A percentile compares a stretch with the other conserved stretches of the same genome.
These are phyloP conservation scores for Drosophila lacertosa DNA, from an alignment of 1,140 invertebrate species.

Conservation along the genomic window DNA sequence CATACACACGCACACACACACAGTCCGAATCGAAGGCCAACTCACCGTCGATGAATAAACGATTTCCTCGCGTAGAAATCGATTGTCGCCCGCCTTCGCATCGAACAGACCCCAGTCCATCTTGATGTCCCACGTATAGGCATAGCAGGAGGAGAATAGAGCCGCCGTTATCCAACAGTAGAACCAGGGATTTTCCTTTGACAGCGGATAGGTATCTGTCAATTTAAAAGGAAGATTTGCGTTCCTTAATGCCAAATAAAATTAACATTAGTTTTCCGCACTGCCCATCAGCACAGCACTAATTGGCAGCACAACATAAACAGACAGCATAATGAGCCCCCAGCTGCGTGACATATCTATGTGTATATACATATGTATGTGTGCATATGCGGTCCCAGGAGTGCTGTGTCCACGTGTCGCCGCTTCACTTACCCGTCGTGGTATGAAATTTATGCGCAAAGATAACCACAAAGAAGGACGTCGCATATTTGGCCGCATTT, in stretches of 20 bases:
- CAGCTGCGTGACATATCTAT: too few species aligned
- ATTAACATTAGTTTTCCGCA: constrained; percentile 60
- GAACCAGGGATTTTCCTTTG: constrained; percentile 91
- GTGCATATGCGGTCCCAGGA: too few species aligned
- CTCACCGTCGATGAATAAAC: constrained; percentile 90
- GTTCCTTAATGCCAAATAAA: constrained; percentile 33
- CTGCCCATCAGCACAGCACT: constrained; percentile 44
- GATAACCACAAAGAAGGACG: constrained; percentile 83
- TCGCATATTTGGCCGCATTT: constrained; percentile 90
- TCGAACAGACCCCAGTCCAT: constrained; percentile 99
- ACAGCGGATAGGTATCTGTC: constrained; percentile 86
- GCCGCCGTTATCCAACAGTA: constrained; percentile 92
- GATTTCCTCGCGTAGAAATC: constrained; percentile 90
- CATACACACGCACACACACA: not conserved
- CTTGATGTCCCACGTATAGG: constrained; percentile 97
- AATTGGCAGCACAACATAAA: constrained; percentile 65
- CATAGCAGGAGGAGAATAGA: constrained; percentile 93
- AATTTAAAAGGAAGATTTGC: constrained; percentile 37
- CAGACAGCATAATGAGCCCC: constrained; percentile 4
- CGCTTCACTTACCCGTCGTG: constrained; percentile 68
- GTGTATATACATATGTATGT: too few species aligned
- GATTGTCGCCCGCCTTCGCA: constrained; percentile 91
- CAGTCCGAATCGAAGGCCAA: not conserved
- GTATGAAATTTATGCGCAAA: constrained; percentile 81
- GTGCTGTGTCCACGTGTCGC: not conserved